A percentile compares a stretch with the other conserved stretches of the same genome.
Conservation (phyloP, 1,140 invertebrate genomes). For the Oncopeltus fasciatus region DNA sequence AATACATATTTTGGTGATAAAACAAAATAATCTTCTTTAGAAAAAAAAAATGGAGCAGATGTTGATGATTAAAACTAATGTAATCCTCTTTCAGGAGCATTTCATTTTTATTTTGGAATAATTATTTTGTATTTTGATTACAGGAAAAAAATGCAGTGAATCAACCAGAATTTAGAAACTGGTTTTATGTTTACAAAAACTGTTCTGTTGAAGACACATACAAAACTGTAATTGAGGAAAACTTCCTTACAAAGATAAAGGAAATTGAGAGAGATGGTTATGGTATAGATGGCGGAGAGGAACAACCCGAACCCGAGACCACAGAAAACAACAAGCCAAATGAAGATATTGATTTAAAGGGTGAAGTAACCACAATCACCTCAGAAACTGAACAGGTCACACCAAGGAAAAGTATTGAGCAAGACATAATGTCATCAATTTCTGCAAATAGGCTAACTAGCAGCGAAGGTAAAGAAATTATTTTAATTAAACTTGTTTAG, state of each 20-base stretch:
- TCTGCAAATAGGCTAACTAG: slow-evolving; percentile 35
- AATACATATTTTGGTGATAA: too few relatives aligned
- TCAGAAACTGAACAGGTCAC: not conserved
- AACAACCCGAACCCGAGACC: not conserved
- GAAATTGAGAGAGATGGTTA: slow-evolving; percentile 15
- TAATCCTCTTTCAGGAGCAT: too few relatives aligned
- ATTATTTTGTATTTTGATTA: not conserved
- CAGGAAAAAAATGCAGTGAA: slow-evolving; percentile 28
- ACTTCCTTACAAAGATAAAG: slow-evolving; percentile 41
- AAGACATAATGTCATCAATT: slow-evolving; percentile 22
- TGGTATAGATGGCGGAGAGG: not conserved
- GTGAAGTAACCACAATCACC: not conserved
- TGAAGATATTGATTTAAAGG: not conserved
- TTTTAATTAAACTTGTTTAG: not conserved
- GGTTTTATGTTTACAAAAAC: slow-evolving; percentile 48
- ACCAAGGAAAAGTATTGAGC: not conserved
- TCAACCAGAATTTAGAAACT: slow-evolving; percentile 44
- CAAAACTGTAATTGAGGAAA: slow-evolving; percentile 37
- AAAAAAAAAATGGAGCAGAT: too few relatives aligned
- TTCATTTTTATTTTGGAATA: too few relatives aligned
- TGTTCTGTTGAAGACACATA: slow-evolving; percentile 41
- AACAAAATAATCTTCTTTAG: too few relatives aligned
- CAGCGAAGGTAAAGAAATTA: slow-evolving; percentile 31
- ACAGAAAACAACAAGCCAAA: not conserved
- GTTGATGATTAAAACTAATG: too few relatives aligned